Evolutionary conservation across 2,113 vertebrate species (phyloP).

Genomic region (Hyperopisus bebe): DNA sequence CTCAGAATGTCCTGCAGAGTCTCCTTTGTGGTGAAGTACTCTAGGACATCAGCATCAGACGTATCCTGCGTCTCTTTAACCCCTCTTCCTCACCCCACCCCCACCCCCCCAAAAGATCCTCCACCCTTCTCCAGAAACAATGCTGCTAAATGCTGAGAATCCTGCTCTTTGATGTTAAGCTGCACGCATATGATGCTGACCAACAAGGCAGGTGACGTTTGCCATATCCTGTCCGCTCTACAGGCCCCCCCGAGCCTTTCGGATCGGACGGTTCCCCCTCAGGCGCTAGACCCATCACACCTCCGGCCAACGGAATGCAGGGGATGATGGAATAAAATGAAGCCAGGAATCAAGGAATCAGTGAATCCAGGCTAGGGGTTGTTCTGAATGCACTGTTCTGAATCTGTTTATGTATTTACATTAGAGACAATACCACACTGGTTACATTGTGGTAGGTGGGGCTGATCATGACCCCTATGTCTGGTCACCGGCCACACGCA

Average conservation of each 20-base stretch:
- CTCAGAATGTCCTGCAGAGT: neutral
- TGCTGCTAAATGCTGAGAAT: neutral
- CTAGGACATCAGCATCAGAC: neutral
- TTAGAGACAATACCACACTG: neutral
- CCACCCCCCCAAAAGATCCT: neutral
- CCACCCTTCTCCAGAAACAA: neutral
- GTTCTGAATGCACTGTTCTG: neutral
- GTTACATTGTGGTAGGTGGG: neutral
- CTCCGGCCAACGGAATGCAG: neutral
- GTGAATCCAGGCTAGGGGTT: neutral
- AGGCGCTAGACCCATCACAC: neutral
- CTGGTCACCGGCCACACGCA: neutral
- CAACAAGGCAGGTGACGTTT: neutral
- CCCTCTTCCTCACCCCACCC: neutral
- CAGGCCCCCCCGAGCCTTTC: neutral
- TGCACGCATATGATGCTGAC: neutral
- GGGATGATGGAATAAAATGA: neutral
- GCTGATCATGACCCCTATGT: neutral
- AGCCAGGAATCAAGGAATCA: neutral
- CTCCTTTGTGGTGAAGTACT: neutral
- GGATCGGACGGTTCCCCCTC: neutral
- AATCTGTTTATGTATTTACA: conserved; percentile 19
- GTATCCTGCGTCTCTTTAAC: neutral
- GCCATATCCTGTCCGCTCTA: neutral
- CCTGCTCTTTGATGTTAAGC: neutral